phyloP scores from a whole-genome alignment of 2,888 invertebrate genomes.

The Apodemia zela region DNA sequence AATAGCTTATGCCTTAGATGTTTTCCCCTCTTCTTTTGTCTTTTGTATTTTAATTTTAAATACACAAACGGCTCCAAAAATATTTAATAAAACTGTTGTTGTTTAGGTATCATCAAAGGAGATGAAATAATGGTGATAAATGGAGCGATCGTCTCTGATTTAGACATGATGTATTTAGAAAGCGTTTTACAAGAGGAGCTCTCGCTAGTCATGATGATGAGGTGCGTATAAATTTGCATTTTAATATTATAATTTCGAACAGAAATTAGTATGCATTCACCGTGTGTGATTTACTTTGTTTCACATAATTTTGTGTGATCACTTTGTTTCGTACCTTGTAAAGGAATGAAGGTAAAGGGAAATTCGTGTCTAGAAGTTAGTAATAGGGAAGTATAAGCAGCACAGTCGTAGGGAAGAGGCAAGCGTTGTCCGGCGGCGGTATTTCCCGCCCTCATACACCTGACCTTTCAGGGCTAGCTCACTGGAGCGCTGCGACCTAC shows the following conservation, averaged over 20 bases:
- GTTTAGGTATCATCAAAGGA: conserved; percentile 95
- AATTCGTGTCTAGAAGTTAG: conserved; percentile 40
- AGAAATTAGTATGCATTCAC: neutral
- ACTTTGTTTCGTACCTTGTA: conserved; percentile 18
- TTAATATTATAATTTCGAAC: conserved; percentile 26
- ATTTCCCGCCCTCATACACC: conserved; percentile 76
- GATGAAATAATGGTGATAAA: conserved; percentile 99
- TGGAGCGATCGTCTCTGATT: conserved; percentile 97
- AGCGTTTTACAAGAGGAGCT: conserved; percentile 95
- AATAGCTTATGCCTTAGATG: neutral
- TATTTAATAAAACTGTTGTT: conserved; percentile 22
- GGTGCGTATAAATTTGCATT: conserved; percentile 69
- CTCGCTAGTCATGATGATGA: conserved; percentile 97
- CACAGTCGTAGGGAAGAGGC: conserved; percentile 42
- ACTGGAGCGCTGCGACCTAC: conserved; percentile 75
- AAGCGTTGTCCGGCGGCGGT: conserved; percentile 62
- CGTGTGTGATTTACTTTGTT: neutral
- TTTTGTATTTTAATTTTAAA: neutral
- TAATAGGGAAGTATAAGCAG: conserved; percentile 59
- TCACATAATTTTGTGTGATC: neutral
- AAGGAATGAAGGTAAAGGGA: conserved; percentile 15
- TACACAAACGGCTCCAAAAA: conserved; percentile 2
- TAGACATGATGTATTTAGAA: conserved; percentile 99
- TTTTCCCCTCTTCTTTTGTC: neutral
- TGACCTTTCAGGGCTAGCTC: conserved; percentile 78